Base-by-base conservation (phyloP, 2,113 vertebrate genomes). In the Nansenia antarctica region DNA sequence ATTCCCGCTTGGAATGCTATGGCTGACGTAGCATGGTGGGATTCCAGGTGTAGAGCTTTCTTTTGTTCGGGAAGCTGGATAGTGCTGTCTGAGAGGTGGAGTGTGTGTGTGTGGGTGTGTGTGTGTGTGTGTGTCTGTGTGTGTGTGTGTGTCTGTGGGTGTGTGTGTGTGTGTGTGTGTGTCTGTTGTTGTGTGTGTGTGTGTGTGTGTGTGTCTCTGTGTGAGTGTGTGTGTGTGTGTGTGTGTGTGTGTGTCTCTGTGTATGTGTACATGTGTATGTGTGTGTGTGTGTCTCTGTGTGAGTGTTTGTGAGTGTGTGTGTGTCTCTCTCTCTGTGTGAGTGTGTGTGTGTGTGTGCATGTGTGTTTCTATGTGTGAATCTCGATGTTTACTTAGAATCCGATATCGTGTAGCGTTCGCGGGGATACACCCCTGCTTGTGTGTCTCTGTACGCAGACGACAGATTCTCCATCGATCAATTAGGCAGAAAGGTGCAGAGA, bases 11-110 rank as follows among this genome's bases (percentile, higher is more conserved):
- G 63, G 72, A 79, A 88, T 89, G 80, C 86, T 82, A 82, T 72
- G 76, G 72, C 81, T 90, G 87, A 86, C 81, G 84, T 85, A 79
- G 79, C 73, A 67, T 67, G 80, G 74, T 82, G 74, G 65, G 81
- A 87, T 79, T 85, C 80, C 85, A 87, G 81, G 83, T 89, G 85
- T 82, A 83, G 77, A n/a, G n/a, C n/a, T n/a, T n/a, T n/a, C n/a
- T 68, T 65, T 71, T 32, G 52, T 49, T 37, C 53, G 27, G 45
- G 45, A 8, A n/a, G 45, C n/a, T 52, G 76, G 73, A 76, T 65
- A n/a, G n/a, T 31, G 58, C 20, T n/a, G 69, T 60, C 58, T 70
- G 24, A 53, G 31, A 64, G 68, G 72, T 39, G 30, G 24, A 57
- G 8, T 45, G 55, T 29, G 11, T 9, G 31, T 35, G 18, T 60